Evolutionary conservation across 2,888 invertebrate species (phyloP), one percentile per base, ranked within the genome.

Genomic region (Drosophila imparisetae): DNA sequence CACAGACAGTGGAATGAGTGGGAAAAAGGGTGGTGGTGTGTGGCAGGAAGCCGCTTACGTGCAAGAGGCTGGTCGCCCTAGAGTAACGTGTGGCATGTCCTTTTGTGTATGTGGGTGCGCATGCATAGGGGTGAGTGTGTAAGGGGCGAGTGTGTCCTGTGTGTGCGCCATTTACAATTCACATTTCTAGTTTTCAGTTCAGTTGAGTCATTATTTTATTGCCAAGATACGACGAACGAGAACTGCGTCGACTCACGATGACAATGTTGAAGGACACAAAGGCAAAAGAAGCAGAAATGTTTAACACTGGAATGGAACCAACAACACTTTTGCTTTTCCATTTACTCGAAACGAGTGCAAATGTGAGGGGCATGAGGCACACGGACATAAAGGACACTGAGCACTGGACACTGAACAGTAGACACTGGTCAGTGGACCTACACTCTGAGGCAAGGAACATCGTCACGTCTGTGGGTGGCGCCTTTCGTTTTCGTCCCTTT

Each of bases 121-220:
- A 4, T 7, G 57, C 36, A 54, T 48, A 42, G 45, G 24, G 24
- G 4, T 62, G 59, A 52, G 49, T 61, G 57, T 64, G 72, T 30
- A 59, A 48, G 65, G 54, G 11, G 49, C 59, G 67, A 62, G 78
- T 77, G 80, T 78, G 80, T 78, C 76, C 80, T 84, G 72, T 80
- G 74, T 83, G 74, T 79, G 74, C 75, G 78, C 79, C 83, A 87
- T 89, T 83, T 89, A 83, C 78, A 90, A 89, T 89, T 83, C 89
- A 86, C 90, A 89, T 84, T 90, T 83, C 88, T 88, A 85, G 89
- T 90, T 88, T 90, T 87, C 90, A 90, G 89, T 90, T 90, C 89
- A 90, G 89, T 90, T 89, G 90, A 82, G 90, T 89, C 90, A 89
- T 90, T 90, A 90, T 90, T 90, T 90, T 90, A 90, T 89, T 90